Evolutionary conservation across 2,888 invertebrate genomes (phyloP).

Genomic region (Icerya purchasi): DNA sequence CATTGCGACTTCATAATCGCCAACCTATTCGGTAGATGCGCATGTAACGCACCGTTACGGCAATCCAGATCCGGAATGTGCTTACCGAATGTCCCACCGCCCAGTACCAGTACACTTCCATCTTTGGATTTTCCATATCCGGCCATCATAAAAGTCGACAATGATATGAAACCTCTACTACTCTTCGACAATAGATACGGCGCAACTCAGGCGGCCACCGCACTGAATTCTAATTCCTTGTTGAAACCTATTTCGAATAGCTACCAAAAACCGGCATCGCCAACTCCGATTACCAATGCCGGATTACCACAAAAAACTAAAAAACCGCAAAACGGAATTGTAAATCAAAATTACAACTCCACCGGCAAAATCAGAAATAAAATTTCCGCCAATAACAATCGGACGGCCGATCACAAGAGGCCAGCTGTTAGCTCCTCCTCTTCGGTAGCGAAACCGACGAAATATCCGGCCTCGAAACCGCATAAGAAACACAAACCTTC

Average conservation of each 20-base stretch:
- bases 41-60: conserved; percentile 36
- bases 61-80: conserved; percentile 9
- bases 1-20: conserved; percentile 78
- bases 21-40: conserved; percentile 69
- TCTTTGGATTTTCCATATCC: conserved; percentile 5
- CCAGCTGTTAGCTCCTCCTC: background rate
- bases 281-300: background rate
- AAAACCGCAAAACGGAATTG: background rate
- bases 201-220: background rate
- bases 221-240: background rate
- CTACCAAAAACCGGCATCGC: background rate
- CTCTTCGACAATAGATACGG: background rate
- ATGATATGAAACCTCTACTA: background rate
- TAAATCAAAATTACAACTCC: background rate
- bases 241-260: background rate
- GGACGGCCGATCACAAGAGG: background rate
- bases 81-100: conserved; percentile 6
- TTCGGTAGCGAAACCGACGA: background rate
- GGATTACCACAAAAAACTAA: background rate
- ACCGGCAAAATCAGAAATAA: background rate
- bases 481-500: background rate
- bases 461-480: background rate
- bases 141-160: conserved; percentile 7
- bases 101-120: conserved; percentile 4
- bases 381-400: background rate